Percentiles rank a stretch among this genome's conserved stretches.
These are phyloP conservation scores for Thermophis baileyi DNA, from an alignment of 2,113 vertebrate species.

Conservation along the genomic window DNA sequence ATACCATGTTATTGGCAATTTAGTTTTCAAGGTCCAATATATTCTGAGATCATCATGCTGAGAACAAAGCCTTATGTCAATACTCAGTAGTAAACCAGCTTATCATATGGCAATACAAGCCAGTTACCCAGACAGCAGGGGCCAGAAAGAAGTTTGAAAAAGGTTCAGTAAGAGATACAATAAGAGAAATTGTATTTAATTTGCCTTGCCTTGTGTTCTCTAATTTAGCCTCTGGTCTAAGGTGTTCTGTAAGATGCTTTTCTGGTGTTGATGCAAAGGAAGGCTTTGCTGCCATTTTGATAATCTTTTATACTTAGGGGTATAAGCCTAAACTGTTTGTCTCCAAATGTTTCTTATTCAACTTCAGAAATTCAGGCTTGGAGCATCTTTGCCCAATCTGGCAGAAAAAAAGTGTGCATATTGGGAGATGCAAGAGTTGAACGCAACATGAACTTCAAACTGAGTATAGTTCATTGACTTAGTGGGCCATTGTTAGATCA, in stretches of 20 bases:
- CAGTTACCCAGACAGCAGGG: background rate
- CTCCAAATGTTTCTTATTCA: background rate
- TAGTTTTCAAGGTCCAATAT: background rate
- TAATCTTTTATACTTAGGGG: background rate
- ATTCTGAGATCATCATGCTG: background rate
- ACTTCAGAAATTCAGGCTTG: background rate
- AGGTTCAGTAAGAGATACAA: background rate
- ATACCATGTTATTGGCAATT: background rate
- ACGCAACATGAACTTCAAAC: background rate
- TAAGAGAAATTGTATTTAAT: background rate
- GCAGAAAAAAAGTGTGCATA: background rate
- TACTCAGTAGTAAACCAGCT: slow-evolving; percentile 8
- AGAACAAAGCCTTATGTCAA: slow-evolving; percentile 11
- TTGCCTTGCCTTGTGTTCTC: background rate
- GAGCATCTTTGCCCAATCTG: background rate
- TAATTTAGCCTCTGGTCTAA: background rate
- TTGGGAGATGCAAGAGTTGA: background rate
- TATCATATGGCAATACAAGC: background rate
- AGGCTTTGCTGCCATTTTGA: background rate
- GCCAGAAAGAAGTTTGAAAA: background rate
- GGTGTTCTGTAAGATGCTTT: background rate
- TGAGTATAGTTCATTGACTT: background rate
- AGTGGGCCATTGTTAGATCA: background rate
- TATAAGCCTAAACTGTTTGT: background rate
- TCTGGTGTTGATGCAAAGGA: background rate